Percentiles rank a stretch among this genome's conserved stretches.
These are phyloP conservation scores for Tipula confusa DNA, from an alignment of 2,888 invertebrate genomes.

Conservation along the genomic window DNA sequence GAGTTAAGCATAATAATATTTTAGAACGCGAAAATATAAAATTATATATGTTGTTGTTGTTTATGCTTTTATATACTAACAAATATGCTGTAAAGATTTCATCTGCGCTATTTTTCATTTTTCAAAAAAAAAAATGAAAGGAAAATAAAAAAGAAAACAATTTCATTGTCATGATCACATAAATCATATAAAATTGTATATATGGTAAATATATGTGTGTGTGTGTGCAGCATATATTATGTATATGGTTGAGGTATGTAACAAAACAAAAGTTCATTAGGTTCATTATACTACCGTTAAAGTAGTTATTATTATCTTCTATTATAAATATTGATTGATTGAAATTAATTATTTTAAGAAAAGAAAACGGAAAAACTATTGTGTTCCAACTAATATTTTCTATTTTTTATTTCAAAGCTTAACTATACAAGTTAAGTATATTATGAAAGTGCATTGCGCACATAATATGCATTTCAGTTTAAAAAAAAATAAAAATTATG, in stretches of 20 bases:
- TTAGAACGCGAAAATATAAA: background rate
- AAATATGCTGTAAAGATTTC: background rate
- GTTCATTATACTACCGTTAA: constrained; percentile 25
- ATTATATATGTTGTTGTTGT: background rate
- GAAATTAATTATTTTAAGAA: background rate
- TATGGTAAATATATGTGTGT: background rate
- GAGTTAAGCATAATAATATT: background rate
- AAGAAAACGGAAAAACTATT: background rate
- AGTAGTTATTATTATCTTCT: constrained; percentile 25
- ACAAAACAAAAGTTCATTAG: background rate
- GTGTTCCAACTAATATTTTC: background rate
- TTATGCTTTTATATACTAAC: no score
- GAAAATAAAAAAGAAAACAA: background rate
- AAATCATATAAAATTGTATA: background rate
- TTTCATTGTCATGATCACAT: constrained; percentile 25
- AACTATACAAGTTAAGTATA: background rate
- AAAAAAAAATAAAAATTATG: no score
- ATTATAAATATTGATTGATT: constrained; percentile 25
- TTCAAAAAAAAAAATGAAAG: background rate
- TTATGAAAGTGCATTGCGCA: constrained; percentile 4
- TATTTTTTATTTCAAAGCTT: background rate
- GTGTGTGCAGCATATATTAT: background rate
- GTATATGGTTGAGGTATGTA: background rate
- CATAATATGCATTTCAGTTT: background rate
- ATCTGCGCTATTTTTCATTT: background rate